These are phyloP conservation scores for Trachelus stipa DNA, from an alignment of 2,888 invertebrate genomes.

Conservation along the genomic window DNA sequence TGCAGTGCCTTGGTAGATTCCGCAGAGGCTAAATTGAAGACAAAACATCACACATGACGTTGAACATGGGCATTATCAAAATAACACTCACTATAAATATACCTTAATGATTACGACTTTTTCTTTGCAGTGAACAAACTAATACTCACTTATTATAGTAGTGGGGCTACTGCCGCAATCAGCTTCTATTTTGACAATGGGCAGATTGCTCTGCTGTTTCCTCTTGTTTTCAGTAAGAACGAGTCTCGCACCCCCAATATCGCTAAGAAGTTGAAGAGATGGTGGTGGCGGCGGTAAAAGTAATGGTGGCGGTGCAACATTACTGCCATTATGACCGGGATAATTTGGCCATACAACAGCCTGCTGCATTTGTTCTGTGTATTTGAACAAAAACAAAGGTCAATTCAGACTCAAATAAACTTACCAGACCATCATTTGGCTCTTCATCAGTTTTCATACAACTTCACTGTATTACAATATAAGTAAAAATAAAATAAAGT, in stretches of 20 bases:
- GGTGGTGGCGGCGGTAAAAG: constrained; percentile 73
- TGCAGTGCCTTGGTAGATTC: constrained; percentile 61
- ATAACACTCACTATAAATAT: not conserved
- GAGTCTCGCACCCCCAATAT: constrained; percentile 72
- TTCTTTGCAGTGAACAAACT: not conserved
- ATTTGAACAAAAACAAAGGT: not conserved
- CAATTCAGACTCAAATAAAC: not conserved
- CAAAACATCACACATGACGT: not conserved
- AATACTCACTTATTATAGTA: constrained; percentile 56
- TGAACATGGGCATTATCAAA: not conserved
- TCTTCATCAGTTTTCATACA: not conserved
- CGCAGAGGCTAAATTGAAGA: constrained; percentile 48
- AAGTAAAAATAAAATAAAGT: not conserved
- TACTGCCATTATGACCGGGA: constrained; percentile 66
- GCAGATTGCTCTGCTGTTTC: constrained; percentile 70
- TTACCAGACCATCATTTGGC: not conserved
- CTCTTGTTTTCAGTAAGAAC: constrained; percentile 73
- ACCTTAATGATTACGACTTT: not conserved
- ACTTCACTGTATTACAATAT: not conserved
- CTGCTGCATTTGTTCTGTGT: constrained; percentile 76
- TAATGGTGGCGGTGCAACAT: constrained; percentile 64
- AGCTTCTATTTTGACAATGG: constrained; percentile 80
- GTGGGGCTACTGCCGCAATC: constrained; percentile 67
- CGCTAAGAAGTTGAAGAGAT: constrained; percentile 73
- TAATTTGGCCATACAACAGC: constrained; percentile 82